Conservation (phyloP, 2,888 invertebrate genomes). For the Xanthostigma xanthostigma region DNA sequence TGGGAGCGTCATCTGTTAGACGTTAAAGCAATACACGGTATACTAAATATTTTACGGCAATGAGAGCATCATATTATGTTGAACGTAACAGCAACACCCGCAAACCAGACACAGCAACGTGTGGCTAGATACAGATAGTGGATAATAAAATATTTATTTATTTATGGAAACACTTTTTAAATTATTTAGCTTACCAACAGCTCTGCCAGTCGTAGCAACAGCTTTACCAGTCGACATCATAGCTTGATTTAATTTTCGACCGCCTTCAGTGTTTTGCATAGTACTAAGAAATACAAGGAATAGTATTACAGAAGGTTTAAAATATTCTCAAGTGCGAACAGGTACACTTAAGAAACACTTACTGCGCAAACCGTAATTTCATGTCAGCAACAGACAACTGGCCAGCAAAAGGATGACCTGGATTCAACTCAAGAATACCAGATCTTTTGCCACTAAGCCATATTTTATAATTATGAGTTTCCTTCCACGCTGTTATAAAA, state of each 20-base stretch:
- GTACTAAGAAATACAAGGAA: slow-evolving; percentile 42
- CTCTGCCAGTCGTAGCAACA: slow-evolving; percentile 64
- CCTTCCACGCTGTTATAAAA: slow-evolving; percentile 73
- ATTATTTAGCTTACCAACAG: slow-evolving; percentile 38
- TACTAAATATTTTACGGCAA: too few relatives aligned
- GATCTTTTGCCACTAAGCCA: slow-evolving; percentile 59
- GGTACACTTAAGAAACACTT: slow-evolving; percentile 28
- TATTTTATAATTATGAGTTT: slow-evolving; percentile 74
- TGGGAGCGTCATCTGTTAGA: too few relatives aligned
- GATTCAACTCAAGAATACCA: slow-evolving; percentile 51
- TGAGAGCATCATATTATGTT: too few relatives aligned
- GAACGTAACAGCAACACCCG: too few relatives aligned
- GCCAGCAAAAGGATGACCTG: slow-evolving; percentile 89
- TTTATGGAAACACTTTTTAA: not conserved
- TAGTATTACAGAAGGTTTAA: not conserved
- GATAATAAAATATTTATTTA: too few relatives aligned
- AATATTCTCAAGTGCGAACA: not conserved
- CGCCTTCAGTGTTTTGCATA: slow-evolving; percentile 88
- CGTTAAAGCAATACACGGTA: too few relatives aligned
- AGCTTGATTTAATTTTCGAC: slow-evolving; percentile 84
- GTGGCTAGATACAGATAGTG: too few relatives aligned
- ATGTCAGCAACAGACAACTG: slow-evolving; percentile 89
- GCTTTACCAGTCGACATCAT: slow-evolving; percentile 83
- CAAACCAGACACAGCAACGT: too few relatives aligned
- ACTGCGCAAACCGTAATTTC: slow-evolving; percentile 83